Percentiles rank a stretch among this genome's conserved stretches.
These are phyloP conservation scores for Aleiodes testaceus DNA, from an alignment of 2,888 invertebrate genomes.

Conservation along the genomic window DNA sequence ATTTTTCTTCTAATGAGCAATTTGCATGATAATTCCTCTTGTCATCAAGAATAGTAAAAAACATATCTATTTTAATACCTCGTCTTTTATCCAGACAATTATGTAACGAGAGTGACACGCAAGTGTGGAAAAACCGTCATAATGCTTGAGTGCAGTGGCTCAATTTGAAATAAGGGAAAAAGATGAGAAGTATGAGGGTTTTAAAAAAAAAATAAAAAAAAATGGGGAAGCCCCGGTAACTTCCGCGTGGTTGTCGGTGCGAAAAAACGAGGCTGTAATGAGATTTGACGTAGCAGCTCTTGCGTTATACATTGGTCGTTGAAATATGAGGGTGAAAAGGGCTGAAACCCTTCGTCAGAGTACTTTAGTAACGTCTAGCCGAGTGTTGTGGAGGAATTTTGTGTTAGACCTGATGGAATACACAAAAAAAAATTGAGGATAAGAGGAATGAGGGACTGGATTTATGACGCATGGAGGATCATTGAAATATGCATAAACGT, in stretches of 20 bases:
- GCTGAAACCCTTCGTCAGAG: constrained; percentile 30
- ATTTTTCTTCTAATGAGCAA: no score
- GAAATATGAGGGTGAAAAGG: constrained; percentile 30
- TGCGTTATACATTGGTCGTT: constrained; percentile 40
- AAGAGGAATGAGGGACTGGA: constrained; percentile 43
- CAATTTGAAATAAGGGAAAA: constrained; percentile 15
- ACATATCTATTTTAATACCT: constrained; percentile 6
- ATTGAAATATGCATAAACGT: constrained; percentile 63
- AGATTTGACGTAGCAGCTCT: constrained; percentile 68
- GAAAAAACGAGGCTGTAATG: constrained; percentile 65
- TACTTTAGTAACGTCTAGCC: constrained; percentile 7
- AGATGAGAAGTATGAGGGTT: constrained; percentile 18
- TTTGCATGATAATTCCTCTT: no score
- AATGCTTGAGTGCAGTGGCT: constrained; percentile 30
- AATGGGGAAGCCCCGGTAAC: constrained; percentile 43
- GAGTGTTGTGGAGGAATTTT: not conserved
- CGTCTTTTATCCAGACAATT: constrained; percentile 22
- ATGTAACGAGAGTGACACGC: constrained; percentile 22
- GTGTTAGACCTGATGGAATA: constrained; percentile 18
- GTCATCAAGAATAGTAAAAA: not conserved
- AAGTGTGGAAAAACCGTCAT: constrained; percentile 35
- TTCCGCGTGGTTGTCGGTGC: constrained; percentile 49
- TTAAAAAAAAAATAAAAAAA: constrained; percentile 8
- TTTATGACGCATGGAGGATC: constrained; percentile 49
- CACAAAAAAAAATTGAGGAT: not conserved